Evolutionary conservation across 1,140 invertebrate genomes (phyloP).

Genomic region (Lutraria rhynchaena): DNA sequence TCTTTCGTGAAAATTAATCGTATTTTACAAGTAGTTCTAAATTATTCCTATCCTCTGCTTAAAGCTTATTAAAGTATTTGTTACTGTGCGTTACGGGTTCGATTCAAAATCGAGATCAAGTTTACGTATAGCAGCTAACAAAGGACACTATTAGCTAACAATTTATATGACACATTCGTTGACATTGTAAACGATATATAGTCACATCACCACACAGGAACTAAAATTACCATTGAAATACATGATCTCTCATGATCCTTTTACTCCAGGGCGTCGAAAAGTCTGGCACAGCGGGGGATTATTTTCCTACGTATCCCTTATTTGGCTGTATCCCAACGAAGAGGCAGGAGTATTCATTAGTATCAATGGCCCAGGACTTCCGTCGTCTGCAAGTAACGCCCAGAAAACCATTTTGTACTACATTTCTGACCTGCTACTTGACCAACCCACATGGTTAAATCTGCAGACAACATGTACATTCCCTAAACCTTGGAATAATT

Average conservation of each 20-base stretch:
- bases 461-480: slow-evolving; percentile 23
- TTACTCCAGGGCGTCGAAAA: slow-evolving; percentile 10
- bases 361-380: slow-evolving; percentile 40
- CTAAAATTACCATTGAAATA: background rate
- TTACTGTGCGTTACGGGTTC: no score
- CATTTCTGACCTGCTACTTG: slow-evolving; percentile 34
- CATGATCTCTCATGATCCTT: no score
- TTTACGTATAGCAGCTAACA: no score
- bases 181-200: no score
- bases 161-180: no score
- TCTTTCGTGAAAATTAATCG: no score
- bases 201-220: no score
- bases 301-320: slow-evolving; percentile 35
- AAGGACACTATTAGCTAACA: no score
- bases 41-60: no score
- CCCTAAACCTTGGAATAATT: slow-evolving; percentile 21
- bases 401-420: slow-evolving; percentile 37
- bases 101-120: no score
- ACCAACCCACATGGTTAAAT: slow-evolving; percentile 24
- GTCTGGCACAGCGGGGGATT: slow-evolving; percentile 44
- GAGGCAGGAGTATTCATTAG: slow-evolving; percentile 41
- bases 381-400: background rate
- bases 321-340: slow-evolving; percentile 44
- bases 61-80: no score
- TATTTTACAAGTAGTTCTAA: no score